phyloP scores from a whole-genome alignment of 2,888 invertebrate genomes.

The Orthosia incerta region DNA sequence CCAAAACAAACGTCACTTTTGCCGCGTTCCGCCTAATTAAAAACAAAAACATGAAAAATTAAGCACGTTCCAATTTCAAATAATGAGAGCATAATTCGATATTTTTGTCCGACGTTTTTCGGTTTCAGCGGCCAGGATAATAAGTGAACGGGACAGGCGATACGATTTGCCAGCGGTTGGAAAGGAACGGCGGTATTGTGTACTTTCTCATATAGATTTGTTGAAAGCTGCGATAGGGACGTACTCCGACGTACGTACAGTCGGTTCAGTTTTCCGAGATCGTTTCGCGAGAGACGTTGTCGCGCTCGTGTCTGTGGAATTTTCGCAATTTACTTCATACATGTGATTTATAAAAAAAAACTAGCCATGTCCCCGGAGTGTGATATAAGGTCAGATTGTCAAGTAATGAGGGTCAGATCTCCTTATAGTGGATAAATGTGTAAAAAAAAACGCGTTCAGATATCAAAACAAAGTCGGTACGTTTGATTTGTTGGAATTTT shows the following conservation, averaged over 20 bases:
- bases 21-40: conserved; percentile 51
- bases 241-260: conserved; percentile 51
- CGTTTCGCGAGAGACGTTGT: conserved; percentile 52
- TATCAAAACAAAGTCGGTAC: conserved; percentile 63
- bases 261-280: conserved; percentile 68
- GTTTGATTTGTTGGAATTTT: conserved; percentile 66
- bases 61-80: conserved; percentile 71
- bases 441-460: conserved; percentile 44
- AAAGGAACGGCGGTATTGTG: conserved; percentile 76
- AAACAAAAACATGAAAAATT: conserved; percentile 62
- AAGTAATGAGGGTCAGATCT: conserved; percentile 37
- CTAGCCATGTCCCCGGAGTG: conserved; percentile 58
- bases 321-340: conserved; percentile 66
- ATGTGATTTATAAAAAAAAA: conserved; percentile 64
- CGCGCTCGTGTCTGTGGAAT: conserved; percentile 44
- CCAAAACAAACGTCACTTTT: conserved; percentile 65
- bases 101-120: conserved; percentile 75
- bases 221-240: conserved; percentile 80
- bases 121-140: conserved; percentile 79
- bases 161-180: conserved; percentile 55
- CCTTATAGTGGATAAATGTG: conserved; percentile 58
- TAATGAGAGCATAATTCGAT: conserved; percentile 76
- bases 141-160: conserved; percentile 72
- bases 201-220: conserved; percentile 89
- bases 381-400: conserved; percentile 57